Conservation (phyloP, 2,888 invertebrate genomes). For the Acronicta aceris region DNA sequence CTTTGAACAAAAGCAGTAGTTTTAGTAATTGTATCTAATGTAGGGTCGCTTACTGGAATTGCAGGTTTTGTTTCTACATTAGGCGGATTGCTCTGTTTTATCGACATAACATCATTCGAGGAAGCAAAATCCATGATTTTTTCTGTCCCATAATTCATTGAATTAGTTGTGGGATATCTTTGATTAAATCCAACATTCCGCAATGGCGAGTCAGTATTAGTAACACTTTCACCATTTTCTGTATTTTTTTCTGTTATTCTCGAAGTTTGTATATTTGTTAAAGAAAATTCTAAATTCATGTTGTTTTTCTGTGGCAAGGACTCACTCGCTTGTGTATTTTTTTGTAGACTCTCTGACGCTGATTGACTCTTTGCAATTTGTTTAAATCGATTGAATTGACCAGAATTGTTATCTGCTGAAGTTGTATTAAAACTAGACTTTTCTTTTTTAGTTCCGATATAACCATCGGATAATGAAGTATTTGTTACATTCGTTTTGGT, state of each 20-base stretch:
- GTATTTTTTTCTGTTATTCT: background rate
- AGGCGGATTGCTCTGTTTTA: background rate
- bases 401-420: background rate
- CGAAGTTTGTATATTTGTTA: background rate
- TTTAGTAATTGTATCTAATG: background rate
- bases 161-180: background rate
- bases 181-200: background rate
- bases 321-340: background rate
- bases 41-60: slow-evolving; percentile 1
- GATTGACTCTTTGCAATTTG: slow-evolving; percentile 3
- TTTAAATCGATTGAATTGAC: slow-evolving; percentile 5
- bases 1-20: slow-evolving; percentile 4
- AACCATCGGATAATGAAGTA: slow-evolving; percentile 7
- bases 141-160: background rate
- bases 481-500: background rate
- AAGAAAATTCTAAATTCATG: background rate
- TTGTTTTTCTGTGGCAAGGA: background rate
- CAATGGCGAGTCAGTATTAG: background rate
- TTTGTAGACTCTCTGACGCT: background rate
- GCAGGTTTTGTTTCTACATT: background rate
- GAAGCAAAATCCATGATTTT: slow-evolving; percentile 5
- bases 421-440: background rate
- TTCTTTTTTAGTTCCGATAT: slow-evolving; percentile 1
- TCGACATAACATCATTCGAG: background rate
- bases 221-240: background rate